Evolutionary conservation across 2,797 vertebrate genomes (phyloP), one percentile per base, ranked within the genome.

Genomic region (Rhyacichthys aspro): DNA sequence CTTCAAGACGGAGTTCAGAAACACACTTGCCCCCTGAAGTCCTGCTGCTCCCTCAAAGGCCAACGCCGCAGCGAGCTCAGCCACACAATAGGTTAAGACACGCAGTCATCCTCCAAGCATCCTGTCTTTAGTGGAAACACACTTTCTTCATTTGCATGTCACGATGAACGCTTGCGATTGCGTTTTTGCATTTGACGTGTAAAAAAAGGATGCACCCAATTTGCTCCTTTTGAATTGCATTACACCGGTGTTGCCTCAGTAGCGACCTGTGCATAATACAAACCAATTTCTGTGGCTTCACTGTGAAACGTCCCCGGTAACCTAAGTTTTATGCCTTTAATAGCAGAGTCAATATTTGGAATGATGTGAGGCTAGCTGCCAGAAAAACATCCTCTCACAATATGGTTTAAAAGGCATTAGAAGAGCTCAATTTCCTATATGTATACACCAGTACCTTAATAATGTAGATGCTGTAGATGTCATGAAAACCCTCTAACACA

Each of bases 21-120:
- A 83, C 43, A 70, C 56, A 87, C 77, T 74, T 50, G 3, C 82
- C 80, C 85, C 90, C 85, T 78, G 93, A 92, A 93, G 91, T 77
- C 65, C 52, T 41, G 72, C 81, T 81, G 82, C 84, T 87, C 85
- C 83, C 82, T 88, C 85, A 83, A 91, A 78, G 88, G 85, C 79
- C 88, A n/a, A 91, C 72, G 55, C 74, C 55, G 59, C 64, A 67
- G 58, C 67, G 66, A 63, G 79, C 59, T 52, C 67, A 70, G 52
- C 67, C 38, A 15, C 70, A 78, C 70, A 84, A 82, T 83, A 75
- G 78, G 43, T 70, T 63, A 64, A 67, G 71, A 57, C 50, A 39
- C 54, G 37, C 53, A 66, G 67, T 78, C 33, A 71, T 74, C 55
- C 44, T 72, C 48, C 62, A 58, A 49, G 73, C 59, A 59, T 55